Evolutionary conservation across 2,113 vertebrate genomes (phyloP).

Genomic region (Ifrita kowaldi): DNA sequence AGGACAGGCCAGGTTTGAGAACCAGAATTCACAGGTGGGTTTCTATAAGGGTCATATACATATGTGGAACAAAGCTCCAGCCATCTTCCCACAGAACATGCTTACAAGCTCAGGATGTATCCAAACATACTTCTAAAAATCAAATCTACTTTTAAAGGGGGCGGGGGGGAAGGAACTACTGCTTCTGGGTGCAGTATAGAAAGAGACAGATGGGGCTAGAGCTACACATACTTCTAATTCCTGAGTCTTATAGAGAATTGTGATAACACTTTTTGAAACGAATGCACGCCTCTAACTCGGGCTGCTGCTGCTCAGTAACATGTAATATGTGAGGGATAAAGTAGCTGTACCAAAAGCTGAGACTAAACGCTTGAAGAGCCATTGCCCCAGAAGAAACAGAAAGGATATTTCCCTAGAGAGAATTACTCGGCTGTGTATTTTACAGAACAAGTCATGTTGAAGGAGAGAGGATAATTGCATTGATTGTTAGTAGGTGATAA

Average conservation of each 20-base stretch:
- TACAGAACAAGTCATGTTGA: constrained; percentile 38
- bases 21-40: background rate
- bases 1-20: background rate
- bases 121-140: background rate
- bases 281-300: background rate
- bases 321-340: background rate
- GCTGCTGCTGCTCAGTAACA: background rate
- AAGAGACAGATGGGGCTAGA: background rate
- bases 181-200: background rate
- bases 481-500: constrained; percentile 59
- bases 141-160: background rate
- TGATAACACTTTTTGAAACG: background rate
- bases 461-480: constrained; percentile 63
- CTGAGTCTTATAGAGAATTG: background rate
- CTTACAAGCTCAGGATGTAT: background rate
- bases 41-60: background rate
- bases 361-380: constrained; percentile 42
- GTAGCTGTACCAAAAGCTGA: constrained; percentile 12
- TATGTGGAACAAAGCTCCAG: background rate
- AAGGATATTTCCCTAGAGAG: constrained; percentile 56
- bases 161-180: background rate
- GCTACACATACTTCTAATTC: background rate
- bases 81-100: background rate
- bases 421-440: constrained; percentile 47
- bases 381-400: constrained; percentile 30